These are phyloP conservation scores for Piezodorus guildinii DNA, from an alignment of 1,140 invertebrate species.

Conservation along the genomic window DNA sequence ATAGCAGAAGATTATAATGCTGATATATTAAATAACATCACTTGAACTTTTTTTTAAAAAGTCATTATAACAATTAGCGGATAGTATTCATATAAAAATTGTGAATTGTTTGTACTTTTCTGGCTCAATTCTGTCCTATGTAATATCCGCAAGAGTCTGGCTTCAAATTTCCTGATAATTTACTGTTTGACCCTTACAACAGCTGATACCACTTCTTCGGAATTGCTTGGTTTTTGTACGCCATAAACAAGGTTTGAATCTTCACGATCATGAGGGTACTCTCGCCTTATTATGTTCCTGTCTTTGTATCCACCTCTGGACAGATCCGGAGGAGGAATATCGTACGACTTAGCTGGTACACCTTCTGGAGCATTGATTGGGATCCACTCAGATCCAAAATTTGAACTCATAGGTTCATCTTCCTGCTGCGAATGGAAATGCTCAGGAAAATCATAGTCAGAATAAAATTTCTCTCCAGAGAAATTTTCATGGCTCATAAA, in stretches of 20 bases:
- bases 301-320: constrained; percentile 8
- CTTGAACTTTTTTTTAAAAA: too few species aligned
- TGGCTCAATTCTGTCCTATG: too few species aligned
- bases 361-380: constrained; percentile 30
- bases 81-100: too few species aligned
- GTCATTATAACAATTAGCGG: too few species aligned
- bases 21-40: too few species aligned
- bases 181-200: constrained; percentile 28
- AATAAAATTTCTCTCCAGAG: too few species aligned
- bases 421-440: too few species aligned
- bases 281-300: neutral
- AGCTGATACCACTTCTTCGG: constrained; percentile 28
- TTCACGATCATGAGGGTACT: neutral
- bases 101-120: too few species aligned
- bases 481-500: too few species aligned
- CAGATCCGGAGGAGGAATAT: constrained; percentile 28
- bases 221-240: neutral
- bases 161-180: neutral
- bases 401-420: neutral
- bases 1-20: too few species aligned
- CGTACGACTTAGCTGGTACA: constrained; percentile 28
- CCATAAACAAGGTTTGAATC: constrained; percentile 11
- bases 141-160: too few species aligned
- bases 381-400: constrained; percentile 27
- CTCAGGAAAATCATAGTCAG: too few species aligned